Evolutionary conservation across 2,797 vertebrate genomes (phyloP), one percentile per base, ranked within the genome.

Genomic region (Catharus ustulatus): DNA sequence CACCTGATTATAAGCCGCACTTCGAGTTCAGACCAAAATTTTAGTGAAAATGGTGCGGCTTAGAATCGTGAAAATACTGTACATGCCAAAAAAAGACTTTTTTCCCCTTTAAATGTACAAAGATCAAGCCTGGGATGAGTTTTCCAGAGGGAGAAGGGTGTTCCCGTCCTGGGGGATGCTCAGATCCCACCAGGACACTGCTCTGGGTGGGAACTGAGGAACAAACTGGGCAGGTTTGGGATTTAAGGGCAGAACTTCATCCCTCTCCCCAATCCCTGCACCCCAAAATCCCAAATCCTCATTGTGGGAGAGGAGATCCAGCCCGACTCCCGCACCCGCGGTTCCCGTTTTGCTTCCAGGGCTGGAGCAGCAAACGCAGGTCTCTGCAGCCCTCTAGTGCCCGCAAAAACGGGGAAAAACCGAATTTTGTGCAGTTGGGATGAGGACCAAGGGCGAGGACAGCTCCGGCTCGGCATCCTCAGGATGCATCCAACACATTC

Each of bases 301-400:
- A 1, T 4, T 3, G 42, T 24, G 5, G 66, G 27, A 3, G 20
- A 48, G 57, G 52, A 26, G 29, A 36, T 26, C 26, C 71, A 15
- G 1, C 7, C 42, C 42, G n/a, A 3, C 21, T 36, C 54, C 29
- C n/a, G 6, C 10, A 2, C 12, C 15, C 16, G 11, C 51, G 1
- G 7, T 1, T 45, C 57, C 43, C 5, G 2, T 9, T 68, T 34
- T 58, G 22, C 54, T 34, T 3, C 9, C 21, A 26, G 54, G 52
- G 54, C 54, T 11, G 4, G 45, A 27, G 21, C 68, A 7, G 13
- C 88, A 58, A 81, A 16, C 49, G 36, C 75, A 2, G 88, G 32
- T 38, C 88, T 95, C 82, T 91, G 93, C 95, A 93, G 95, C 95
- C 89, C 95, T 90, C 95, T 95, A 93, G 95, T 59, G 95, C 93